Conservation (phyloP, 2,888 invertebrate species). For the Drosophila peninsularis region DNA sequence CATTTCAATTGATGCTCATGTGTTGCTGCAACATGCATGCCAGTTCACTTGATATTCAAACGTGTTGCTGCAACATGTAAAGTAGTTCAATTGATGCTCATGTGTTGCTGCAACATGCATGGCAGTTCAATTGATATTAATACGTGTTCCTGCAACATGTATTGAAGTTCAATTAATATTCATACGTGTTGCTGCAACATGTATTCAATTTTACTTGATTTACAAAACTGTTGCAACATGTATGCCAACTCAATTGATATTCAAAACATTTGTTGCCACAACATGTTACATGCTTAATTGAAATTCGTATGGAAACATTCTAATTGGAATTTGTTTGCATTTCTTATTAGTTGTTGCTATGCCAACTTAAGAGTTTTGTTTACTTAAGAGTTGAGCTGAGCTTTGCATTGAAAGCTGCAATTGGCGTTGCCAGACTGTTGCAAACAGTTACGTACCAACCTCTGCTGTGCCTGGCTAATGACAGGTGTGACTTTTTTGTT, state of each 20-base stretch:
- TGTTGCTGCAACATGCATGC: slow-evolving; percentile 19
- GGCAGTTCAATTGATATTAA: slow-evolving; percentile 1
- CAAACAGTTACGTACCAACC: neutral
- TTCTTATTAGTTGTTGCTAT: slow-evolving; percentile 33
- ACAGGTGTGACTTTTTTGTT: slow-evolving; percentile 18
- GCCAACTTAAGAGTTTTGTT: slow-evolving; percentile 19
- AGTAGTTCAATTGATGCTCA: slow-evolving; percentile 3
- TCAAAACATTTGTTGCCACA: slow-evolving; percentile 1
- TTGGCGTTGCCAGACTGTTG: slow-evolving; percentile 50
- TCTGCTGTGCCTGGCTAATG: neutral
- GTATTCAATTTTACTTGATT: too few species aligned
- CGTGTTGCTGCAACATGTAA: neutral
- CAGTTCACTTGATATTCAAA: slow-evolving; percentile 3
- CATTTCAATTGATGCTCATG: slow-evolving; percentile 3
- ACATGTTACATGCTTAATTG: slow-evolving; percentile 15
- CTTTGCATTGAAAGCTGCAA: slow-evolving; percentile 39
- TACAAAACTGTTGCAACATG: too few species aligned
- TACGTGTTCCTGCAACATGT: neutral
- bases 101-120: slow-evolving; percentile 19
- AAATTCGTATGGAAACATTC: slow-evolving; percentile 3
- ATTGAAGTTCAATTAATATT: neutral
- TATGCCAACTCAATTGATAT: neutral
- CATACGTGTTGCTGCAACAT: slow-evolving; percentile 20
- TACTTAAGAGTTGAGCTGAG: slow-evolving; percentile 31
- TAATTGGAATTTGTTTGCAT: slow-evolving; percentile 20